Conservation (phyloP, 2,888 invertebrate species). For the Scrobipalpa costella region DNA sequence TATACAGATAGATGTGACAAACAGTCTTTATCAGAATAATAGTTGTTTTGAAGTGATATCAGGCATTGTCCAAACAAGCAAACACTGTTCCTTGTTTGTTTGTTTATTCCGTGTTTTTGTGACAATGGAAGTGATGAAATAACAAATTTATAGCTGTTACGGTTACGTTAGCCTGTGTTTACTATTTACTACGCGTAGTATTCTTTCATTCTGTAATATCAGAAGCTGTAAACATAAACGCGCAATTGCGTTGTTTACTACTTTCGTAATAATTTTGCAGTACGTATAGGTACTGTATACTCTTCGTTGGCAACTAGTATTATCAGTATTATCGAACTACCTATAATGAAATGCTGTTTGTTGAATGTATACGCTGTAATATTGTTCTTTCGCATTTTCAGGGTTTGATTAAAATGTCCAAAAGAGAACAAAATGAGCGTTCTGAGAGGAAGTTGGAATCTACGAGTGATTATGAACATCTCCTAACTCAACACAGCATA, state of each 20-base stretch:
- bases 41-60: slow-evolving; percentile 6
- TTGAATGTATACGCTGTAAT: not conserved
- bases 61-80: slow-evolving; percentile 21
- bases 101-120: slow-evolving; percentile 34
- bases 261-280: slow-evolving; percentile 53
- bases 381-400: slow-evolving; percentile 37
- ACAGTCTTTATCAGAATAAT: not conserved
- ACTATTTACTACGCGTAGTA: not conserved
- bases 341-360: not conserved
- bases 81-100: slow-evolving; percentile 30
- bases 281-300: no score
- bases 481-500: slow-evolving; percentile 76
- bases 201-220: slow-evolving; percentile 5
- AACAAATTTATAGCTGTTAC: not conserved
- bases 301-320: no score
- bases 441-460: slow-evolving; percentile 72
- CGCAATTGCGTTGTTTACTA: slow-evolving; percentile 77
- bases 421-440: slow-evolving; percentile 73
- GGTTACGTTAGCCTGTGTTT: not conserved
- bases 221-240: slow-evolving; percentile 46
- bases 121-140: slow-evolving; percentile 21
- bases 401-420: slow-evolving; percentile 65
- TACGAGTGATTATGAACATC: slow-evolving; percentile 73
- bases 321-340: slow-evolving; percentile 9
- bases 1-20: not conserved